Conservation (phyloP, 2,797 vertebrate genomes). For the Sebastes steindachneri region DNA sequence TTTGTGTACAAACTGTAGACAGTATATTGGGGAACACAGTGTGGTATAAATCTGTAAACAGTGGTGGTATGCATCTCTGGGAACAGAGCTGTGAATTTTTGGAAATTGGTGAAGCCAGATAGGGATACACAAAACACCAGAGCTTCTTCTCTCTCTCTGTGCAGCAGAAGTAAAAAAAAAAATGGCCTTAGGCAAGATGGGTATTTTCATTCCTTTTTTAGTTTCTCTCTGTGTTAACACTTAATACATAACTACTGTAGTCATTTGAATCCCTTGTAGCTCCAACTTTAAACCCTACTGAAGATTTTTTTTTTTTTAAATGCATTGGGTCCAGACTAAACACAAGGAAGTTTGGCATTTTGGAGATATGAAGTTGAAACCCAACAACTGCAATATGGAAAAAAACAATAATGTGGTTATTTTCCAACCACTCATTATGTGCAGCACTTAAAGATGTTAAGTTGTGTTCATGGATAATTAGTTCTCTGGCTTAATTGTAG, state of each 20-base stretch:
- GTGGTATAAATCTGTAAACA: conserved; percentile 10
- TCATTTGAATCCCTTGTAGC: conserved; percentile 17
- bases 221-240: conserved; percentile 31
- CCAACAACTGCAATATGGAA: neutral
- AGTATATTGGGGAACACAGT: neutral
- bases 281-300: neutral
- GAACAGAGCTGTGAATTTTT: neutral
- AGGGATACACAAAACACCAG: conserved; percentile 11
- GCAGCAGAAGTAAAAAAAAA: neutral
- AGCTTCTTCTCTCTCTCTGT: conserved; percentile 11
- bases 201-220: conserved; percentile 13
- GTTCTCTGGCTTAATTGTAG: conserved; percentile 30
- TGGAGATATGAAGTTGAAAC: neutral
- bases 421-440: neutral
- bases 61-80: conserved; percentile 5
- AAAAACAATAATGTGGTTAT: neutral
- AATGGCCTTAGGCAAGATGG: conserved; percentile 23
- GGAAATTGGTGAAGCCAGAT: conserved; percentile 19
- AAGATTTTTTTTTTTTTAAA: neutral
- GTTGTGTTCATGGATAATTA: conserved; percentile 35
- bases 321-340: neutral
- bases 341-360: neutral
- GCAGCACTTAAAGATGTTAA: conserved; percentile 8
- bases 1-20: conserved; percentile 8
- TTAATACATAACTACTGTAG: conserved; percentile 18